Evolutionary conservation across 2,113 vertebrate genomes (phyloP), one percentile per base, ranked within the genome.

Genomic region (Pseudopodoces humilis): DNA sequence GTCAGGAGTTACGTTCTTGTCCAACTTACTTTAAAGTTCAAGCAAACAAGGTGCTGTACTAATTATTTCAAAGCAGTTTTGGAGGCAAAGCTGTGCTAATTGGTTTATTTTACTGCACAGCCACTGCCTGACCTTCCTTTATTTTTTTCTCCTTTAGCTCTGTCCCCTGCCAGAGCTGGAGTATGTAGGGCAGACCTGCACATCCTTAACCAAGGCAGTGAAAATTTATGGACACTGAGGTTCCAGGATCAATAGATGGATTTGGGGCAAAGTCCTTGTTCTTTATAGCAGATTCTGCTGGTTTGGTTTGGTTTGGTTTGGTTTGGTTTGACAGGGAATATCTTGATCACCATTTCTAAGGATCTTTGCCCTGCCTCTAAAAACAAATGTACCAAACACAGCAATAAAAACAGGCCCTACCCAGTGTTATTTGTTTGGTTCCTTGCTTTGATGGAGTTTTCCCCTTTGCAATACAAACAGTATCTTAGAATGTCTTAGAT

Each of bases 171-270:
- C 24, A 6, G 37, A 49, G 31, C 18, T 92, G 43, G 17, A 55
- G 6, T 55, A 12, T 4, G 6, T 47, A 43, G 47, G 72, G 19
- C 28, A 60, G 55, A 70, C 30, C 72, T 86, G 37, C 4, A 25
- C 11, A 13, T 24, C 62, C 52, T 55, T 27, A 58, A 59, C 15
- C 18, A 23, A 22, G 39, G 28, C 0, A 0, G 25, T 84, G 53
- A n/a, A 67, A 86, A 53, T 60, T 56, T 33, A 28, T 0, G 5
- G 52, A 20, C 27, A 20, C 28, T 10, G 43, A 35, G 63, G 58
- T 63, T 80, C 31, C 24, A 58, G 55, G 37, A 76, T 28, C 9
- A 41, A 11, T 5, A 55, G 62, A 28, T 47, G 25, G n/a, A 58
- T 74, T 59, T 62, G 10, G 11, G 67, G 25, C 30, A 50, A 88